Evolutionary conservation across 2,888 invertebrate genomes (phyloP).

Genomic region (Cynaeus angustus): DNA sequence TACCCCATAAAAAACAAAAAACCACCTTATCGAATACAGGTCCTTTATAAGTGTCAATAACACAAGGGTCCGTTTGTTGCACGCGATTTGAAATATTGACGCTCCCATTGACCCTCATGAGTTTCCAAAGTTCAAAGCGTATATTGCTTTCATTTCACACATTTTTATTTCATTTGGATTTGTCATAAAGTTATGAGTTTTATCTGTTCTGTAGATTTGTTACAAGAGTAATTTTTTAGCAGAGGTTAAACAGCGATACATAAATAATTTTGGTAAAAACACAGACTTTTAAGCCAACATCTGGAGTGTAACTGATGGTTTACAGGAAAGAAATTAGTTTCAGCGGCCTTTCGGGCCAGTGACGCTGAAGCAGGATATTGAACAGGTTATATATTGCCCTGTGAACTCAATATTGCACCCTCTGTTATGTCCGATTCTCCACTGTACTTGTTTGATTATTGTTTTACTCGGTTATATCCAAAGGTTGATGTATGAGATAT

Average conservation of each 20-base stretch:
- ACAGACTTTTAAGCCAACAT: constrained; percentile 7
- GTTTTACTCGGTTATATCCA: constrained; percentile 61
- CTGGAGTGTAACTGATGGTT: constrained; percentile 25
- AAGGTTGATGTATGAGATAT: constrained; percentile 60
- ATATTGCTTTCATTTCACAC: constrained; percentile 28
- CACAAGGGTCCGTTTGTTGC: constrained; percentile 46
- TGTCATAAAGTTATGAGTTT: constrained; percentile 28
- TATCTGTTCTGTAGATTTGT: background rate
- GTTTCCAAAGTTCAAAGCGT: constrained; percentile 42
- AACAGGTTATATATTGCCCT: constrained; percentile 64
- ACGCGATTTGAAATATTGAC: constrained; percentile 47
- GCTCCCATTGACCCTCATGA: constrained; percentile 40
- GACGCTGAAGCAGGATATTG: constrained; percentile 63
- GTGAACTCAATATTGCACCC: constrained; percentile 63
- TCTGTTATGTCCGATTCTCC: constrained; percentile 61
- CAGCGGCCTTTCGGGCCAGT: constrained; percentile 60
- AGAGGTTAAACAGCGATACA: too few relatives aligned
- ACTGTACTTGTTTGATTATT: constrained; percentile 62
- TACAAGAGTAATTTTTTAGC: background rate
- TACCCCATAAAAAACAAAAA: constrained; percentile 14
- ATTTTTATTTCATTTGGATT: constrained; percentile 33
- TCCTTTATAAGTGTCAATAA: constrained; percentile 46
- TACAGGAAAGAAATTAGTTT: constrained; percentile 63
- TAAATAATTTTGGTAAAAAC: background rate
- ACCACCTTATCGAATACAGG: constrained; percentile 35